Conservation (phyloP, 2,888 invertebrate species). For the Tinea semifulvella region DNA sequence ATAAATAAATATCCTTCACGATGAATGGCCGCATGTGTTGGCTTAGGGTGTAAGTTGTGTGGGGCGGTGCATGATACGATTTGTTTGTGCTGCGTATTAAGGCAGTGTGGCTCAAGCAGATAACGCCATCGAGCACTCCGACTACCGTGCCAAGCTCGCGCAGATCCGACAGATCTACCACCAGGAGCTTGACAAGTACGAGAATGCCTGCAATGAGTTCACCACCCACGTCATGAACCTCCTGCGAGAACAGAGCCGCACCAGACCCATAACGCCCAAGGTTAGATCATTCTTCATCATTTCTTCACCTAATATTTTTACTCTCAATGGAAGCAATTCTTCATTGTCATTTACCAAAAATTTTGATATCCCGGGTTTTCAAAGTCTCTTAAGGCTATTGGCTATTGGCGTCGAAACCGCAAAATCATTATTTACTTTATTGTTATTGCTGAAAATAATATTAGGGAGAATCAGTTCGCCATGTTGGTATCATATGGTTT, state of each 20-base stretch:
- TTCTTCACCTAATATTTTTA: too few relatives aligned
- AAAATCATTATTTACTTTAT: too few relatives aligned
- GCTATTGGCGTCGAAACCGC: too few relatives aligned
- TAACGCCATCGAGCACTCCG: slow-evolving; percentile 98
- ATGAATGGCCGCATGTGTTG: neutral
- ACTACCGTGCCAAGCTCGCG: slow-evolving; percentile 97
- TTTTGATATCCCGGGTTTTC: too few relatives aligned
- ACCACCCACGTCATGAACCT: slow-evolving; percentile 99
- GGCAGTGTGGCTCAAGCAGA: slow-evolving; percentile 82
- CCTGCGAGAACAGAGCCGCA: slow-evolving; percentile 94
- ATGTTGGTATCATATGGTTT: too few relatives aligned
- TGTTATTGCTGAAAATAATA: too few relatives aligned
- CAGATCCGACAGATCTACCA: slow-evolving; percentile 99
- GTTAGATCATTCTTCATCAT: slow-evolving; percentile 23
- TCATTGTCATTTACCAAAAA: too few relatives aligned
- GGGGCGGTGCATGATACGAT: slow-evolving; percentile 39
- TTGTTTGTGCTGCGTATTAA: slow-evolving; percentile 43
- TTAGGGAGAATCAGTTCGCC: too few relatives aligned
- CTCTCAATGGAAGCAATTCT: too few relatives aligned
- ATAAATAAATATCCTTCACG: too few relatives aligned
- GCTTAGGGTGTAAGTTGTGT: slow-evolving; percentile 18
- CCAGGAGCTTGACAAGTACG: slow-evolving; percentile 98
- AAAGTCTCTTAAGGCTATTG: too few relatives aligned
- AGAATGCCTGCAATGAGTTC: slow-evolving; percentile 99
- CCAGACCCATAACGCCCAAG: slow-evolving; percentile 97